A percentile compares a stretch with the other conserved stretches of the same genome.
These are phyloP conservation scores for Lasaia peninsularis DNA, from an alignment of 1,140 invertebrate species.

Conservation along the genomic window DNA sequence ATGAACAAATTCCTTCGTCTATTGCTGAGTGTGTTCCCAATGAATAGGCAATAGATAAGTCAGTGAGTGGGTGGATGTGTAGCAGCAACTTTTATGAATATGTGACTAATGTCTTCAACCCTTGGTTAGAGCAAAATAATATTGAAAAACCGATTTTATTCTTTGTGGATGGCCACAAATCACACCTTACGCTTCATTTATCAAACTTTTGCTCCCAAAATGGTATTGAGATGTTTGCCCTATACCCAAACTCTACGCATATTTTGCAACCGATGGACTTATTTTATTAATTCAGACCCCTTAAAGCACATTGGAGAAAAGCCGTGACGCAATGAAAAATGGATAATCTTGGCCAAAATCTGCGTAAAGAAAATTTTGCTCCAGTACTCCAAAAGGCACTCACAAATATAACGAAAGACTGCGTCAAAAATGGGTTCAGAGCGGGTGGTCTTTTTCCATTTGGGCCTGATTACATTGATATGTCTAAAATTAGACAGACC, in stretches of 20 bases:
- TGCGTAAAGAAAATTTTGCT: constrained; percentile 28
- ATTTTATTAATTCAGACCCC: constrained; percentile 42
- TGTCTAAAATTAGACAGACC: constrained; percentile 18
- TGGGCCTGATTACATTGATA: constrained; percentile 18
- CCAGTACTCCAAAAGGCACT: constrained; percentile 19
- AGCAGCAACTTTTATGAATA: constrained; percentile 61
- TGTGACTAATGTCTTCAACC: constrained; percentile 42
- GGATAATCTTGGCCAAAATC: constrained; percentile 22
- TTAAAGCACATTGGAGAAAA: constrained; percentile 48
- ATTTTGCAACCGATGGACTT: constrained; percentile 60
- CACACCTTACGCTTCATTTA: constrained; percentile 37
- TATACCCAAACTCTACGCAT: constrained; percentile 60
- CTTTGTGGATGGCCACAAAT: constrained; percentile 47
- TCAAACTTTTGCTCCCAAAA: constrained; percentile 34
- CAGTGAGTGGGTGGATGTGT: constrained; percentile 59
- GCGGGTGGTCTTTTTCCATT: constrained; percentile 17
- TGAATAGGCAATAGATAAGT: constrained; percentile 42
- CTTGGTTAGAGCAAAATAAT: constrained; percentile 35
- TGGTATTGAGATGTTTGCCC: constrained; percentile 43
- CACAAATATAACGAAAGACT: constrained; percentile 15
- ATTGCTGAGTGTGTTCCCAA: constrained; percentile 8
- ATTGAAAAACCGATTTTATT: constrained; percentile 43
- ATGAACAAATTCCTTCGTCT: constrained; percentile 19
- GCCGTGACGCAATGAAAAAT: constrained; percentile 35
- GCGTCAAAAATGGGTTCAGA: constrained; percentile 19